Evolutionary conservation across 2,113 vertebrate genomes (phyloP), one percentile per base, ranked within the genome.

Genomic region (Neolamprologus caudopunctatus): DNA sequence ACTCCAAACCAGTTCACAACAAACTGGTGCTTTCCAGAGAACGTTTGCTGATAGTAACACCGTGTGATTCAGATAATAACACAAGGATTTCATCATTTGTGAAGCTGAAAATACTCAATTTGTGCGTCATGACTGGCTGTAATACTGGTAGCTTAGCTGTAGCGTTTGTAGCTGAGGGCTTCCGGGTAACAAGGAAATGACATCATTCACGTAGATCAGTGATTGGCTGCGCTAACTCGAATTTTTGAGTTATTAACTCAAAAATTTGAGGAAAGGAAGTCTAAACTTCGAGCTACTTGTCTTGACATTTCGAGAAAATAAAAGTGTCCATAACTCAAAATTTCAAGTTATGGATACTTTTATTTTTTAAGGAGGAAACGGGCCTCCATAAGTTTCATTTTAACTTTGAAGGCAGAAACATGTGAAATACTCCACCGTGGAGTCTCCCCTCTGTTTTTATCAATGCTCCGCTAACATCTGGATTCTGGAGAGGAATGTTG

Each of bases 181-280:
- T 58, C 55, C 1, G 0, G 55, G 55, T 16, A 58, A 58, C 55
- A 4, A 58, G 55, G 55, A 58, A 2, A 9, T 58, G 55, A 58
- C 0, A 0, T 58, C 26, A 58, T 58, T 58, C 55, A 28, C 1
- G 2, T 4, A 58, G 24, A 58, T 58, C 1, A 58, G 2, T 16
- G 26, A 28, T 58, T 16, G 55, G 55, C 13, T 9, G 24, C 8
- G 1, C 55, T 5, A 58, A 58, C 55, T 58, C 1, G 1, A 5
- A 16, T 5, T 1, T 58, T 58, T 28, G 24, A 28, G 13, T 58
- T 58, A 28, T 58, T 58, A 58, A 28, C 24, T 16, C 24, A 58
- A 28, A 58, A 5, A 9, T 58, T 16, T 58, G 55, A 58, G 55
- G 26, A 58, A 58, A 58, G 55, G 55, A 28, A 58, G 55, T 58